phyloP scores from a whole-genome alignment of 2,888 invertebrate species.

The Aspidiotus rigidus region DNA sequence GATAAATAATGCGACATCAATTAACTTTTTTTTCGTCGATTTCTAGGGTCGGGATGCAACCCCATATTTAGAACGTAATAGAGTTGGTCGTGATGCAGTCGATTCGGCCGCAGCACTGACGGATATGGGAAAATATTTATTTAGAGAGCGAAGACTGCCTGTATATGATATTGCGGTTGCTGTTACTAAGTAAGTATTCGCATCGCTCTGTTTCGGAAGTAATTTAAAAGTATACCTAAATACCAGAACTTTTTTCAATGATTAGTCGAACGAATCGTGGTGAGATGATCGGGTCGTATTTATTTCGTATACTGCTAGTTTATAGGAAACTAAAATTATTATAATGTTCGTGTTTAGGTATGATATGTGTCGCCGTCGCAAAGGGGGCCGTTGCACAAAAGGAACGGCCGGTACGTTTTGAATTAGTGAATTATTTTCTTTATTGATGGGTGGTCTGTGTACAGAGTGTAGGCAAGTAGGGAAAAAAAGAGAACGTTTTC shows the following conservation, averaged over 20 bases:
- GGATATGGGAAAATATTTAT: constrained; percentile 94
- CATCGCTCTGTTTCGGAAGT: background rate
- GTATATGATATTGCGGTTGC: constrained; percentile 94
- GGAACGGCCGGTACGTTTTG: constrained; percentile 86
- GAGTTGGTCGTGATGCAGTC: constrained; percentile 86
- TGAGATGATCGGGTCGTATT: too few species aligned
- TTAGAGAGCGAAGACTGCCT: constrained; percentile 83
- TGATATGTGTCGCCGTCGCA: constrained; percentile 94
- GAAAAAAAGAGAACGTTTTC: too few species aligned
- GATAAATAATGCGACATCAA: too few species aligned
- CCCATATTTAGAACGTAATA: constrained; percentile 85
- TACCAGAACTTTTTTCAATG: too few species aligned
- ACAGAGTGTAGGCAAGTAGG: background rate
- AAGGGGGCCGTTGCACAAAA: constrained; percentile 94
- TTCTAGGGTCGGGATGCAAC: constrained; percentile 83
- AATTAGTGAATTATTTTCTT: constrained; percentile 8
- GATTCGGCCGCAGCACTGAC: constrained; percentile 90
- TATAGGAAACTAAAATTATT: background rate
- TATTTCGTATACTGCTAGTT: too few species aligned
- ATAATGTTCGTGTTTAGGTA: constrained; percentile 57
- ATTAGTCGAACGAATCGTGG: too few species aligned
- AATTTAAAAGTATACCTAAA: too few species aligned
- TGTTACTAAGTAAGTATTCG: constrained; percentile 77
- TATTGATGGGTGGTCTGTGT: constrained; percentile 16
- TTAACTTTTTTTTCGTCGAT: too few species aligned